Evolutionary conservation across 2,113 vertebrate species (phyloP).

Genomic region (Rynchops niger): DNA sequence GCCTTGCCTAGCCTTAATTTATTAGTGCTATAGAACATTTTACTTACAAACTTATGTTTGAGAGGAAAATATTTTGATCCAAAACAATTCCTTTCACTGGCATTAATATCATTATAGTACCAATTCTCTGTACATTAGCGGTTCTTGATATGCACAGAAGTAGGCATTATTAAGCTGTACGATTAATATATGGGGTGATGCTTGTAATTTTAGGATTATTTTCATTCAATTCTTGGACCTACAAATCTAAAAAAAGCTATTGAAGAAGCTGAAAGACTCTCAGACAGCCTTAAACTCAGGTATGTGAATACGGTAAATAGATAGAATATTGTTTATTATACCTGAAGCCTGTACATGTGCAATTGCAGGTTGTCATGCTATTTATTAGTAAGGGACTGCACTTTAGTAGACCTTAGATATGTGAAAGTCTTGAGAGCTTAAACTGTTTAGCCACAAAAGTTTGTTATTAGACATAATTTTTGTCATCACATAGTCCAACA

Average conservation of each 20-base stretch:
- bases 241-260: conserved; percentile 92
- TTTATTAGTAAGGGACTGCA: not conserved
- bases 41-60: not conserved
- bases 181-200: not conserved
- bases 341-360: not conserved
- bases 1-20: not conserved
- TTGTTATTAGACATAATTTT: not conserved
- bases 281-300: conserved; percentile 95
- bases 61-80: not conserved
- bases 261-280: conserved; percentile 96
- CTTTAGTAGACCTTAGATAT: not conserved
- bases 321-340: not conserved
- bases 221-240: conserved; percentile 88
- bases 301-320: conserved; percentile 31
- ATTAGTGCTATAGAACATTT: not conserved
- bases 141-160: not conserved
- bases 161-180: not conserved
- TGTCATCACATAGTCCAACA: not conserved
- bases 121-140: not conserved
- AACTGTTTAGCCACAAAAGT: not conserved
- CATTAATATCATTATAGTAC: not conserved
- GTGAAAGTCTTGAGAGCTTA: not conserved
- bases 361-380: not conserved
- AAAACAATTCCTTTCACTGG: not conserved
- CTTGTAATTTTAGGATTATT: conserved; percentile 85